Evolutionary conservation across 2,888 invertebrate species (phyloP), one percentile per base, ranked within the genome.

Genomic region (Agrotis exclamationis): DNA sequence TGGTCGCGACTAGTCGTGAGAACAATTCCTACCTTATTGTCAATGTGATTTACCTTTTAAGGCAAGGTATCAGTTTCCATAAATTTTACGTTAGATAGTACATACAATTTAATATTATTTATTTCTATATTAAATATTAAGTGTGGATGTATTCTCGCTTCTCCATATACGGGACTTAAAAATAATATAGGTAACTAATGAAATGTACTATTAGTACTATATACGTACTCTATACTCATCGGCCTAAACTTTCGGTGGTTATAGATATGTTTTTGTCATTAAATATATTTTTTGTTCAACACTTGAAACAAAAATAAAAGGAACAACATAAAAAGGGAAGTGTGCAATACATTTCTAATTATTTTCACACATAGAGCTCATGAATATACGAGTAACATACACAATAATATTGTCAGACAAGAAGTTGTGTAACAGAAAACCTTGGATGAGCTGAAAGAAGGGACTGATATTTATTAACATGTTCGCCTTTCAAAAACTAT

Each of bases 1-100:
- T 20, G 58, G 50, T 74, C 56, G 54, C 11, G 22, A 7, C 45
- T 48, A 63, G 72, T 78, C 79, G 74, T 66, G 80, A 79, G 74
- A 66, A 74, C 60, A 74, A 54, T 66, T 48, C 60, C 33, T 62
- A 66, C 57, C 57, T 50, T 62, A 62, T 50, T 62, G 33, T 45
- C 44, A 33, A n/a, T 2, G n/a, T 79, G 60, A 73, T 66, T 74
- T 79, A 48, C 57, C 57, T 16, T 71, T 53, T 20, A 62, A 16
- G 70, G 60, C 11, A 51, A 22, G 45, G 53, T 53, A 51, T 28
- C 14, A 24, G 60, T 79, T 60, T 33, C 47, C 9, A 53, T 48
- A 63, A 62, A 57, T 51, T 7, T n/a, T 51, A 47, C 28, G 16
- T 56, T 48, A 33, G 11, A 14, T 44, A 44, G 18, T 77, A 60